phyloP scores from a whole-genome alignment of 1,140 invertebrate genomes.

The Anagrus nilaparvatae region DNA sequence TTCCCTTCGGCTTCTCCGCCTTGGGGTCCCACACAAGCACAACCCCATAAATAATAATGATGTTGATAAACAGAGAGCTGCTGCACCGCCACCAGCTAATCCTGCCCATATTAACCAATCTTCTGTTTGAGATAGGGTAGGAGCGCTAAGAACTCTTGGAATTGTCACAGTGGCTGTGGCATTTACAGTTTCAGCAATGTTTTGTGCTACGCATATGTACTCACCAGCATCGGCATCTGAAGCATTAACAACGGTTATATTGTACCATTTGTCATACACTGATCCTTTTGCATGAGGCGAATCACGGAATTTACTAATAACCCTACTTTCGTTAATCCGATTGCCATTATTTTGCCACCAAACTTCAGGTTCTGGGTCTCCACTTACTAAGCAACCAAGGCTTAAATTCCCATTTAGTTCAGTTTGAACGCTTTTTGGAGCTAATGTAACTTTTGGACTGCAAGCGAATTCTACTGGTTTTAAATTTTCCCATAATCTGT shows the following conservation, averaged over 20 bases:
- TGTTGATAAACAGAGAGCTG: conserved; percentile 40
- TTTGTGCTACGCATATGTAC: conserved; percentile 69
- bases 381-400: conserved; percentile 67
- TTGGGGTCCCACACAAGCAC: conserved; percentile 46
- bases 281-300: no score
- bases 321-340: conserved; percentile 42
- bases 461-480: conserved; percentile 62
- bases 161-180: conserved; percentile 61
- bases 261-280: no score
- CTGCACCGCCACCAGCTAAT: conserved; percentile 43
- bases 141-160: conserved; percentile 55
- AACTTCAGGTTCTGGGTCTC: conserved; percentile 73
- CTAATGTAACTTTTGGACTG: conserved; percentile 52
- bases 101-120: conserved; percentile 48
- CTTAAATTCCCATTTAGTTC: conserved; percentile 66
- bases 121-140: conserved; percentile 51
- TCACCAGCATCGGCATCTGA: conserved; percentile 67
- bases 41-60: conserved; percentile 43
- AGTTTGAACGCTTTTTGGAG: conserved; percentile 52
- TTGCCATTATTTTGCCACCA: conserved; percentile 74
- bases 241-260: conserved; percentile 63
- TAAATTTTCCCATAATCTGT: conserved; percentile 56
- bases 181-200: conserved; percentile 59
- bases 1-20: conserved; percentile 43
- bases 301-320: not conserved